Conservation (phyloP, 1,140 invertebrate genomes). For the Carposina sasakii region DNA sequence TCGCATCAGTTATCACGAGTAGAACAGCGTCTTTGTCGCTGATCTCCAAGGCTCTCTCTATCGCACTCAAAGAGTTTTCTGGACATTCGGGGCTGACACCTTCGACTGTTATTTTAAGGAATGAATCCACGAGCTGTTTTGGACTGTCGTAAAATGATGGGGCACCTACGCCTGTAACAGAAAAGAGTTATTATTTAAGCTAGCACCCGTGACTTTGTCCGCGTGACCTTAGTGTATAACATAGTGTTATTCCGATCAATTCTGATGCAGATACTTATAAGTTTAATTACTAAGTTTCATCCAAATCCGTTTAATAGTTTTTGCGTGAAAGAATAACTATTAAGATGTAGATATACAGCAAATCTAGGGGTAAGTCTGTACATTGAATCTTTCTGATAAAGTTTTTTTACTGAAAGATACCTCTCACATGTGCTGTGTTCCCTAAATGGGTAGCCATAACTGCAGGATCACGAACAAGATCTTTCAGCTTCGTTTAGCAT, state of each 20-base stretch:
- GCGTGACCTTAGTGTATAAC: not conserved
- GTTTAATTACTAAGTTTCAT: not conserved
- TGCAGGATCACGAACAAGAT: too few species aligned
- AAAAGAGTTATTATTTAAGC: constrained; percentile 3
- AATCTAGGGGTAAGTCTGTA: too few species aligned
- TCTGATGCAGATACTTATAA: not conserved
- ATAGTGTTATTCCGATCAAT: not conserved
- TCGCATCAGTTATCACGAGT: constrained; percentile 80
- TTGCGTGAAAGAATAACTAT: too few species aligned
- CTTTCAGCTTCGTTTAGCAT: too few species aligned
- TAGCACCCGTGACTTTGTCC: not conserved
- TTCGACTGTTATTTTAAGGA: constrained; percentile 68
- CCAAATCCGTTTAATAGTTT: too few species aligned
- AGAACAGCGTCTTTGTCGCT: constrained; percentile 75
- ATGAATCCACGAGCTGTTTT: constrained; percentile 22
- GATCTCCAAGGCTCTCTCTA: constrained; percentile 74
- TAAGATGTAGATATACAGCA: too few species aligned
- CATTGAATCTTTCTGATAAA: too few species aligned
- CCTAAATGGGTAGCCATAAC: too few species aligned
- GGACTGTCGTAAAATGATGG: constrained; percentile 17
- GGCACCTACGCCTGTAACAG: constrained; percentile 24
- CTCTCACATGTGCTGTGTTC: too few species aligned
- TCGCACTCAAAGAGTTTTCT: constrained; percentile 76
- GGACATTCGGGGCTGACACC: constrained; percentile 77
- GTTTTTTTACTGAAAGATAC: too few species aligned